phyloP scores from a whole-genome alignment of 2,888 invertebrate species.

The Graphium colonna region DNA sequence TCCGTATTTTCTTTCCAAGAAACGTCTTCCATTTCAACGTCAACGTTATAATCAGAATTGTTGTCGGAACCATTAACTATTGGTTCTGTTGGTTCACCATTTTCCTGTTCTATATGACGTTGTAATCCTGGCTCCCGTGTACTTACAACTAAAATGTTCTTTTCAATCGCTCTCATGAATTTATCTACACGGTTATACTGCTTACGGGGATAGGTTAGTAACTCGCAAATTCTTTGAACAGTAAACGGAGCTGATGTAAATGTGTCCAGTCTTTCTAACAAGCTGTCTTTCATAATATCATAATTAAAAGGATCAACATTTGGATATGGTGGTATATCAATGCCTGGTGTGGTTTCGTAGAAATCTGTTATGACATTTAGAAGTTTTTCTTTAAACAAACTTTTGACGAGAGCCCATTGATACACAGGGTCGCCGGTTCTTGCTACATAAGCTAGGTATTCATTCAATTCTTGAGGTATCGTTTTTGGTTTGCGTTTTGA shows the following conservation, averaged over 20 bases:
- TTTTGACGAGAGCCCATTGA: conserved; percentile 93
- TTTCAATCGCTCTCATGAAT: conserved; percentile 97
- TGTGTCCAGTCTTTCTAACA: conserved; percentile 89
- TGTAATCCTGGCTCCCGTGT: conserved; percentile 84
- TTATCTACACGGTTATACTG: conserved; percentile 98
- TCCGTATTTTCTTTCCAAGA: conserved; percentile 69
- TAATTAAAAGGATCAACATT: conserved; percentile 95
- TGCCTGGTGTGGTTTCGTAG: conserved; percentile 87
- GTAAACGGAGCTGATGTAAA: conserved; percentile 97
- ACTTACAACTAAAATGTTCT: conserved; percentile 93
- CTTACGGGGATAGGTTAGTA: conserved; percentile 93
- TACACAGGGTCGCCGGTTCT: conserved; percentile 96
- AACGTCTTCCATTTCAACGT: conserved; percentile 77
- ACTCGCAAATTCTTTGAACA: conserved; percentile 96
- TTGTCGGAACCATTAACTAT: conserved; percentile 81
- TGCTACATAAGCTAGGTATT: conserved; percentile 93
- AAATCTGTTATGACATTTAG: conserved; percentile 93
- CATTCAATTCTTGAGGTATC: conserved; percentile 93
- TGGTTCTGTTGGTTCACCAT: conserved; percentile 82
- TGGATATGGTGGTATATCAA: conserved; percentile 91
- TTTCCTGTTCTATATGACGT: conserved; percentile 81
- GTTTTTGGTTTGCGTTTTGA: conserved; percentile 87
- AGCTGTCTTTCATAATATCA: conserved; percentile 91
- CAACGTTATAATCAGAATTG: conserved; percentile 76
- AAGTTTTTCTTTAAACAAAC: conserved; percentile 92